Conservation (phyloP, 2,888 invertebrate species). For the Vanessa cardui region DNA sequence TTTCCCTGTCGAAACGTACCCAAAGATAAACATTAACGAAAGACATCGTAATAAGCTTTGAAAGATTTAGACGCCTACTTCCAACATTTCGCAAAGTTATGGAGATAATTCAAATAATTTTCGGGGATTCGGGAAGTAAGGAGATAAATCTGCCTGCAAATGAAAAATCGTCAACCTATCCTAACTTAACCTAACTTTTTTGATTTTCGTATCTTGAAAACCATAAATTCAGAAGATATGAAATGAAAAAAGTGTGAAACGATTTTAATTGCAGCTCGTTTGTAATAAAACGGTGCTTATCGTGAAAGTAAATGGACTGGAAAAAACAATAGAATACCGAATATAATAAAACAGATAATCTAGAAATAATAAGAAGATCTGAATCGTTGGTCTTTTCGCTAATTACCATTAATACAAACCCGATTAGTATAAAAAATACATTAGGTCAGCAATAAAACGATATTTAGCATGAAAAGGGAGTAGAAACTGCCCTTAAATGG, state of each 20-base stretch:
- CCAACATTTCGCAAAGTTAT: constrained; percentile 41
- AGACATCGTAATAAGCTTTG: constrained; percentile 24
- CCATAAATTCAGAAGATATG: constrained; percentile 29
- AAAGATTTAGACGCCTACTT: constrained; percentile 35
- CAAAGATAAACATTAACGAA: constrained; percentile 10
- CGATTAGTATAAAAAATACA: background rate
- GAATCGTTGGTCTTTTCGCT: too few species aligned
- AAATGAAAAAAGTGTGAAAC: constrained; percentile 7
- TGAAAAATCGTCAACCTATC: constrained; percentile 33
- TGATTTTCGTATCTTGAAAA: constrained; percentile 27
- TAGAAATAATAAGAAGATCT: too few species aligned
- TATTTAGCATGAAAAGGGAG: constrained; percentile 3
- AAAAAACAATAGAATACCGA: too few species aligned
- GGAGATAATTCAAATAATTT: constrained; percentile 45
- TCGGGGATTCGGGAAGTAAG: constrained; percentile 21
- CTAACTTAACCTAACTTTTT: constrained; percentile 32
- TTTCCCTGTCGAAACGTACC: constrained; percentile 10
- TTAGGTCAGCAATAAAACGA: background rate
- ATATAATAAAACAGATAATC: too few species aligned
- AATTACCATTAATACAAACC: background rate
- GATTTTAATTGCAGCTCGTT: background rate
- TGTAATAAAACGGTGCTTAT: background rate
- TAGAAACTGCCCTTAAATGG: constrained; percentile 16
- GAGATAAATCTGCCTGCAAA: constrained; percentile 29
- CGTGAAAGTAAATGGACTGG: too few species aligned